Evolutionary conservation across 1,140 invertebrate species (phyloP), one percentile per base, ranked within the genome.

Genomic region (Drosophila bocki): DNA sequence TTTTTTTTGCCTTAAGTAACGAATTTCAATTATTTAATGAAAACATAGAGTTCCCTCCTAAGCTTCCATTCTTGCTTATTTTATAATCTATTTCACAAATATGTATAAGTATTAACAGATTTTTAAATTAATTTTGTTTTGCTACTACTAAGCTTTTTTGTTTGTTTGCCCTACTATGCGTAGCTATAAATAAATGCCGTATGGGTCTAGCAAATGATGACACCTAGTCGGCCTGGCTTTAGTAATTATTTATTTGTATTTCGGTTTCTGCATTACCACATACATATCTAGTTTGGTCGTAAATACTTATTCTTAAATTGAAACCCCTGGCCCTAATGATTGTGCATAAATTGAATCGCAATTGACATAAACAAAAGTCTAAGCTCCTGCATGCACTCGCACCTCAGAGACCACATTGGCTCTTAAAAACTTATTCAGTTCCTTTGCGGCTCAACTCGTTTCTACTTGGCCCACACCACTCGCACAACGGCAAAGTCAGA

Each of bases 321-420:
- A 44, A 22, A 17, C 62, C 37, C 13, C 56, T 60, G 54, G 33
- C 22, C 37, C 12, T 57, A 56, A 62, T 29, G 47, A 37, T 45
- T 45, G 56, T 47, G 59, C 75, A 86, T 80, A 82, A 72, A 77
- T 68, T 75, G 45, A 37, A 26, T 32, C 45, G 77, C 59, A 78
- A 78, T 84, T 45, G 37, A 56, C 80, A 83, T 82, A 88, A 87
- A 78, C 77, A 83, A 87, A 86, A 83, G 74, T 68, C 63, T 86
- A 72, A 80, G 69, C 67, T 42, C 19, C 51, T 22, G 57, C 61
- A 61, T 75, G 78, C 82, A 79, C 29, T 60, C 45, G 19, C 44
- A 33, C 75, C 54, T 87, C 61, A 87, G 72, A 81, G 72, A 84
- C 76, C 48, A 45, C 8, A 12, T 22, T 50, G 48, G 51, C 22